Evolutionary conservation across 2,797 vertebrate species (phyloP), one percentile per base, ranked within the genome.

Genomic region (Tenualosa ilisha): DNA sequence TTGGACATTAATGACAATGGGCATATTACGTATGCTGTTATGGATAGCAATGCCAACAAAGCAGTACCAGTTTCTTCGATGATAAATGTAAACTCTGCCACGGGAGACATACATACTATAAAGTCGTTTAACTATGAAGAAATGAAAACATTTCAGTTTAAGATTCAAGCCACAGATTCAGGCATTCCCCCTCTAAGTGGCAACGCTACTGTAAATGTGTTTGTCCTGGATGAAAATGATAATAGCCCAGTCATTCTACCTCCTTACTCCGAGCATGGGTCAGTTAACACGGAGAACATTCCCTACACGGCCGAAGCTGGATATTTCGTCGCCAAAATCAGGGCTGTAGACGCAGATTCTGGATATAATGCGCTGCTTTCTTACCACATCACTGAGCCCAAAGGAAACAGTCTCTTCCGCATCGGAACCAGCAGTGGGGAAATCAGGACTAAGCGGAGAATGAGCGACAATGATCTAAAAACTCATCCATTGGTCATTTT

Each of bases 1-100:
- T 92, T 93, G 1, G 97, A 98, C 83, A 88, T 91, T 0, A 91
- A 93, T 0, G 89, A 96, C 90, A 98, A 97, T 75, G 93, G 96
- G 0, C 91, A 93, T 22, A 91, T 98, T 85, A 94, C 93, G 20
- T 98, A 97, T 83, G 94, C 95, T 7, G 84, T 97, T 1, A 85
- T 94, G 0, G 92, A 94, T 0, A 89, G 68, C 15, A 17, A 56
- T 20, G 20, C 54, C 7, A 49, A 49, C 46, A 94, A 0, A 88
- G 68, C 15, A 40, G 4, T 56, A 5, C 54, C 72, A 6, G 17
- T 79, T 2, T 79, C 72, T 20, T 92, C 92, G 6, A 86, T 93
- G 85, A 3, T 94, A 0, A 93, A 90, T 4, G 88, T 94, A 0
- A 93, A 93, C 88, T 87, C 92, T 0, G 89, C 90, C 53, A 94